Evolutionary conservation across 2,113 vertebrate species (phyloP).

Genomic region (Psephotus haematonotus): DNA sequence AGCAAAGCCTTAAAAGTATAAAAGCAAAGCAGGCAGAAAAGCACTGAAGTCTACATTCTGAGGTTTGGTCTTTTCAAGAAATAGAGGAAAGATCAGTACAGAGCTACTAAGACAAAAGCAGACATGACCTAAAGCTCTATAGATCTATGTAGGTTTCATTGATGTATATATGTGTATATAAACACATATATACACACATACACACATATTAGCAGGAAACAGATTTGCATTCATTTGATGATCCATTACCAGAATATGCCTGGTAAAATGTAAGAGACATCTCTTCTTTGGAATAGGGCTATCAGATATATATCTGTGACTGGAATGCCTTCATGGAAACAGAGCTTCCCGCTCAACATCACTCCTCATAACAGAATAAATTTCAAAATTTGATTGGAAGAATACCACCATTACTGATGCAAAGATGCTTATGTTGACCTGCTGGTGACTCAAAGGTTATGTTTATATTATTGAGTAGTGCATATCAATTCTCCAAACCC

Average conservation of each 20-base stretch:
- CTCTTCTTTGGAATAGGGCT: background rate
- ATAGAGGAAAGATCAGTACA: background rate
- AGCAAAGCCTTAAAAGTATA: background rate
- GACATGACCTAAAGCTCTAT: background rate
- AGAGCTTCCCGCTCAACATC: background rate
- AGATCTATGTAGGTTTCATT: background rate
- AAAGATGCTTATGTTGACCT: background rate
- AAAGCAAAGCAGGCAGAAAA: background rate
- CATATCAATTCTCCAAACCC: background rate
- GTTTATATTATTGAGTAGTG: background rate
- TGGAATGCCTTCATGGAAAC: background rate
- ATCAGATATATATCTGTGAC: background rate
- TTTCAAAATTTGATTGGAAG: background rate
- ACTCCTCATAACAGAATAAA: accelerated
- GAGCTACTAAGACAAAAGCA: background rate
- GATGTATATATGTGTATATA: background rate
- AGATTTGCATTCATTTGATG: background rate
- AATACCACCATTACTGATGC: background rate
- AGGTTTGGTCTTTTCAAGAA: background rate
- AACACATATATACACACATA: too few relatives aligned
- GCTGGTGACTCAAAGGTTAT: background rate
- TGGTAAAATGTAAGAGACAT: background rate
- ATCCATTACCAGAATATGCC: background rate
- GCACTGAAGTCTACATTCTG: background rate
- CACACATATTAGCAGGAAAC: background rate